A percentile compares a stretch with the other conserved stretches of the same genome.
phyloP scores from a whole-genome alignment of 2,113 vertebrate genomes.

The Gymnobelideus leadbeateri region DNA sequence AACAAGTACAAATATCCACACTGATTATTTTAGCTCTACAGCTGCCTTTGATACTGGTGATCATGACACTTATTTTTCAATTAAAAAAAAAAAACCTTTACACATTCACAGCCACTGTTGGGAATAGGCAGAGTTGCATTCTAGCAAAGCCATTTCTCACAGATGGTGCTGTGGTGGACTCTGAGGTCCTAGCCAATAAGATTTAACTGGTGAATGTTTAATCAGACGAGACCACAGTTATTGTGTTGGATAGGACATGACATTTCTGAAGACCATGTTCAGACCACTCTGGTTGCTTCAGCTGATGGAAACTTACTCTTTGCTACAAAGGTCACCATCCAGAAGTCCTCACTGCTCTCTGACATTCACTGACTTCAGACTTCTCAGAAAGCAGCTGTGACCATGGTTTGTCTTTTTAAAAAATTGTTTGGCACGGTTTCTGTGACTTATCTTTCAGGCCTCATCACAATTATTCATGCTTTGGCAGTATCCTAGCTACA shows the following conservation, averaged over 20 bases:
- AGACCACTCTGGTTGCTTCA: not conserved
- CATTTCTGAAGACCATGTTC: not conserved
- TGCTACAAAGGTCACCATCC: not conserved
- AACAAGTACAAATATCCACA: slow-evolving; percentile 35
- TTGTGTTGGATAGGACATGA: not conserved
- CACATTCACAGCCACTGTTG: slow-evolving; percentile 24
- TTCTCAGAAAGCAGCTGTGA: slow-evolving; percentile 67
- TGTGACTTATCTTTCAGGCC: slow-evolving; percentile 73
- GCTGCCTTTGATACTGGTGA: slow-evolving; percentile 29
- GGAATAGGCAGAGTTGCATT: not conserved
- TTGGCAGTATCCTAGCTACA: slow-evolving; percentile 75
- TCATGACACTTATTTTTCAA: slow-evolving; percentile 47
- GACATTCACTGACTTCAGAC: slow-evolving; percentile 59
- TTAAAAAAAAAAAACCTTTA: slow-evolving; percentile 38
- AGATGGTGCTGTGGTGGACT: not conserved
- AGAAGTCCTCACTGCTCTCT: slow-evolving; percentile 38
- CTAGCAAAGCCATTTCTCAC: not conserved
- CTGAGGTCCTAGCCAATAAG: not conserved
- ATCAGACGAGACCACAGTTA: not conserved
- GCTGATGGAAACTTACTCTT: not conserved
- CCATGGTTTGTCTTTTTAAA: slow-evolving; percentile 70
- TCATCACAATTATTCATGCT: slow-evolving; percentile 76
- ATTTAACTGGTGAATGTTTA: not conserved
- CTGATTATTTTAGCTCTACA: slow-evolving; percentile 40
- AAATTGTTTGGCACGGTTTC: slow-evolving; percentile 66